Evolutionary conservation across 1,140 invertebrate species (phyloP).

Genomic region (Sesamia nonagrioides): DNA sequence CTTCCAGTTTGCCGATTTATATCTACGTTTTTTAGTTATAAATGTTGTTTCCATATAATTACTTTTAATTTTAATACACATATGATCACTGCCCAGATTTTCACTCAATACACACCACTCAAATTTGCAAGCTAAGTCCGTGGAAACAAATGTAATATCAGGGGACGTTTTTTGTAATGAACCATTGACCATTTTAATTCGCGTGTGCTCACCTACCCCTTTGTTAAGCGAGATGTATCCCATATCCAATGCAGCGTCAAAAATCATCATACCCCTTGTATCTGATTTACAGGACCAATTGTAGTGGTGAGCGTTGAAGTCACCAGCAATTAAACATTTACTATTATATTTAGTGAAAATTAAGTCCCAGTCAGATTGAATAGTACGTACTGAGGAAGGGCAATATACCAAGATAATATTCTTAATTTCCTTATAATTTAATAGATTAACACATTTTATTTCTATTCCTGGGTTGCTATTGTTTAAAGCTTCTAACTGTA

Average conservation of each 20-base stretch:
- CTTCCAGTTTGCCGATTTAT: no score
- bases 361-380: slow-evolving; percentile 11
- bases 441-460: slow-evolving; percentile 3
- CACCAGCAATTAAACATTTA: no score
- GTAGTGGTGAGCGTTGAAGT: no score
- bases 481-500: not conserved
- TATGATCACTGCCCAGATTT: no score
- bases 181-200: slow-evolving; percentile 1
- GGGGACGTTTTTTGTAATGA: not conserved
- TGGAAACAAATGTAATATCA: slow-evolving; percentile 7
- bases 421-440: not conserved
- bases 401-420: slow-evolving; percentile 5
- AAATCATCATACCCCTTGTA: not conserved
- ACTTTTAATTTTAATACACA: no score
- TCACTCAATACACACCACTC: no score
- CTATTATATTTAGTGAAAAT: no score
- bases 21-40: not conserved
- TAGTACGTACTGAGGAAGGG: slow-evolving; percentile 7
- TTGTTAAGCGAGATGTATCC: no score
- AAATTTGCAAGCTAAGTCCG: no score
- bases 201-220: no score
- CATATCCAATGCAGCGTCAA: no score
- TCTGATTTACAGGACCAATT: slow-evolving; percentile 16
- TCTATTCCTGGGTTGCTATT: not conserved
- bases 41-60: not conserved